phyloP scores from a whole-genome alignment of 2,113 vertebrate species.

The Eublepharis macularius region DNA sequence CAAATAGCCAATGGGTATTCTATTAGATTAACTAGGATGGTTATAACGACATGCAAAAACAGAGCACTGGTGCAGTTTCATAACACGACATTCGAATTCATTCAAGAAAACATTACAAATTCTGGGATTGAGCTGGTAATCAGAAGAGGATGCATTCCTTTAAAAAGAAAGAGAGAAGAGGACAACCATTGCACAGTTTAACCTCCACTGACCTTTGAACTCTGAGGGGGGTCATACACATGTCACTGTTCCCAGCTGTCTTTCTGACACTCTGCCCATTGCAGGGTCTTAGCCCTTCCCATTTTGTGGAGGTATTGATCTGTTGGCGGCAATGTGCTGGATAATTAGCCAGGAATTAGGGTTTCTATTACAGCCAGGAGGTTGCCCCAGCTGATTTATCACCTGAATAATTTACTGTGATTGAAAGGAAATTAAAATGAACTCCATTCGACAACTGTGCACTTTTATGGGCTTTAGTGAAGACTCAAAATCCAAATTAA shows the following conservation, averaged over 20 bases:
- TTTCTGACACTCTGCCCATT: slow-evolving; percentile 60
- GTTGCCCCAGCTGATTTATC: slow-evolving; percentile 95
- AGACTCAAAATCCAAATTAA: slow-evolving; percentile 90
- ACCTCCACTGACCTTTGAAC: slow-evolving; percentile 68
- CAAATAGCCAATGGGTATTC: fast-evolving
- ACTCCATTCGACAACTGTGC: slow-evolving; percentile 93
- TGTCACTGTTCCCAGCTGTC: slow-evolving; percentile 69
- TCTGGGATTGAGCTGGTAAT: neutral
- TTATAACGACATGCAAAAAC: fast-evolving
- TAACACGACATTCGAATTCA: fast-evolving
- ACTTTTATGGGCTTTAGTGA: slow-evolving; percentile 88
- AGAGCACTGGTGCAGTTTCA: neutral
- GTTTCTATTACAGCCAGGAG: slow-evolving; percentile 87
- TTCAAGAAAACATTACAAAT: slow-evolving; percentile 8
- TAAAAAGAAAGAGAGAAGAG: neutral
- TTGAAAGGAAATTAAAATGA: slow-evolving; percentile 99
- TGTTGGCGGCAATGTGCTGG: slow-evolving; percentile 84
- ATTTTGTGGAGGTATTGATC: slow-evolving; percentile 83
- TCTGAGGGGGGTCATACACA: slow-evolving; percentile 63
- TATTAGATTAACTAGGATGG: neutral
- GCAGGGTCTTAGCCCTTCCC: slow-evolving; percentile 73
- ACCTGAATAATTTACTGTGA: slow-evolving; percentile 97
- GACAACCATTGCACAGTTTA: slow-evolving; percentile 48
- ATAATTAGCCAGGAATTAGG: slow-evolving; percentile 92
- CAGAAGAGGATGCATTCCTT: slow-evolving; percentile 10